phyloP scores from a whole-genome alignment of 2,888 invertebrate genomes.

The Ophonus ardosiacus region DNA sequence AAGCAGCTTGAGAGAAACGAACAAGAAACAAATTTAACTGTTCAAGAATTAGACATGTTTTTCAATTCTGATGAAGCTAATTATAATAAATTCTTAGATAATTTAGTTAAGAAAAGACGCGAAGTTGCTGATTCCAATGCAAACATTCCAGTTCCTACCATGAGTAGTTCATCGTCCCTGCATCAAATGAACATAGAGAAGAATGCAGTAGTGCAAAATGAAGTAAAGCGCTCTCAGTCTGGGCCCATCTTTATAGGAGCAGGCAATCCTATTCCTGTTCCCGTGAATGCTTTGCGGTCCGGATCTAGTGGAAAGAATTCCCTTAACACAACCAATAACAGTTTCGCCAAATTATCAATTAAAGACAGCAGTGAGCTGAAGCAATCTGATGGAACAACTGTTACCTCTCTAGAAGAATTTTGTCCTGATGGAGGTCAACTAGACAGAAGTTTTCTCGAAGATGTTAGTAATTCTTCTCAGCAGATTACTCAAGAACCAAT shows the following conservation, averaged over 20 bases:
- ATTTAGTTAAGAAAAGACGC: conserved; percentile 85
- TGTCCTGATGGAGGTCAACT: conserved; percentile 86
- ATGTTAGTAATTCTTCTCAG: conserved; percentile 76
- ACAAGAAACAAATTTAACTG: conserved; percentile 87
- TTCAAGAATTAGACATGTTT: conserved; percentile 86
- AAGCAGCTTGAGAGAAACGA: conserved; percentile 91
- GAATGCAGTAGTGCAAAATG: conserved; percentile 69
- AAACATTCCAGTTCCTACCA: conserved; percentile 74
- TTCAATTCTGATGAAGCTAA: conserved; percentile 87
- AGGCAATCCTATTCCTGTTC: conserved; percentile 74
- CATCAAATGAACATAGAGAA: conserved; percentile 39
- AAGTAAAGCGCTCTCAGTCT: conserved; percentile 74
- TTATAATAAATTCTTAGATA: conserved; percentile 86
- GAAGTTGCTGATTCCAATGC: conserved; percentile 83
- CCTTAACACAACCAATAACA: conserved; percentile 9
- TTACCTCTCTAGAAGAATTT: conserved; percentile 83
- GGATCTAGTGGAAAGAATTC: conserved; percentile 66
- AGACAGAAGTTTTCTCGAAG: conserved; percentile 87
- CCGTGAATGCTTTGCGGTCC: conserved; percentile 65
- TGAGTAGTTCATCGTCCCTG: conserved; percentile 64
- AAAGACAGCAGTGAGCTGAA: conserved; percentile 55
- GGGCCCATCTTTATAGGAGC: conserved; percentile 75
- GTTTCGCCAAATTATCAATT: conserved; percentile 51
- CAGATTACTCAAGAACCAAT: conserved; percentile 73
- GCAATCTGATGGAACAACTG: conserved; percentile 66